Evolutionary conservation across 1,140 invertebrate genomes (phyloP).

Genomic region (Paracyclopina nana): DNA sequence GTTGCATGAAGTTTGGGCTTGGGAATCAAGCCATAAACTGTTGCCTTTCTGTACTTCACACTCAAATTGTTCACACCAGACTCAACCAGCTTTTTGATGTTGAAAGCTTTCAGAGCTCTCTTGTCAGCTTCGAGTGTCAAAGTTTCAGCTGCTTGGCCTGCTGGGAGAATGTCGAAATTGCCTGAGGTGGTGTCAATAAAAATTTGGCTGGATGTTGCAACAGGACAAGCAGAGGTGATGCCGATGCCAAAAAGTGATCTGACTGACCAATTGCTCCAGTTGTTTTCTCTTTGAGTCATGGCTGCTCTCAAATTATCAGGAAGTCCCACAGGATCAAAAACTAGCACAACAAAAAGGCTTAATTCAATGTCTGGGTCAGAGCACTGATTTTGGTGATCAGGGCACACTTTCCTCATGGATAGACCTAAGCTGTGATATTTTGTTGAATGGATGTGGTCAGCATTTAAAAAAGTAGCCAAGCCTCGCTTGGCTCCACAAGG

Average conservation of each 20-base stretch:
- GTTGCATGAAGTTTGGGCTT: slow-evolving; percentile 30
- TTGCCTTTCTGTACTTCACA: slow-evolving; percentile 12
- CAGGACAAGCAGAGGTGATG: background rate
- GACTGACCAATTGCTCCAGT: background rate
- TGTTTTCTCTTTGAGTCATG: background rate
- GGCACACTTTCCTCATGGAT: slow-evolving; percentile 56
- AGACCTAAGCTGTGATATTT: slow-evolving; percentile 78
- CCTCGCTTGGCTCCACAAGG: slow-evolving; percentile 74
- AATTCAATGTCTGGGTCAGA: slow-evolving; percentile 13
- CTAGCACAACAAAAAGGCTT: slow-evolving; percentile 15
- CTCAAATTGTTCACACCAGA: slow-evolving; percentile 17
- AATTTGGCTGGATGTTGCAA: background rate
- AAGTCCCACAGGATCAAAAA: slow-evolving; percentile 20
- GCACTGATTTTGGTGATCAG: background rate
- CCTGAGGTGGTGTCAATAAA: background rate
- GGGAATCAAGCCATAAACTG: slow-evolving; percentile 18
- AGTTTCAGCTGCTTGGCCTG: slow-evolving; percentile 10
- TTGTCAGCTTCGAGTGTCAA: slow-evolving; percentile 11
- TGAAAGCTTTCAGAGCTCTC: slow-evolving; percentile 16
- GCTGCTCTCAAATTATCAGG: slow-evolving; percentile 12
- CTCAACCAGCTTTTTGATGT: slow-evolving; percentile 1
- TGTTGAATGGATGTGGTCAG: slow-evolving; percentile 71
- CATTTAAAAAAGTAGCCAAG: slow-evolving; percentile 65
- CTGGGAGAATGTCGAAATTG: background rate
- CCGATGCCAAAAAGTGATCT: slow-evolving; percentile 5